Evolutionary conservation across 2,888 invertebrate species (phyloP), one percentile per base, ranked within the genome.

Genomic region (Harmothoe impar): DNA sequence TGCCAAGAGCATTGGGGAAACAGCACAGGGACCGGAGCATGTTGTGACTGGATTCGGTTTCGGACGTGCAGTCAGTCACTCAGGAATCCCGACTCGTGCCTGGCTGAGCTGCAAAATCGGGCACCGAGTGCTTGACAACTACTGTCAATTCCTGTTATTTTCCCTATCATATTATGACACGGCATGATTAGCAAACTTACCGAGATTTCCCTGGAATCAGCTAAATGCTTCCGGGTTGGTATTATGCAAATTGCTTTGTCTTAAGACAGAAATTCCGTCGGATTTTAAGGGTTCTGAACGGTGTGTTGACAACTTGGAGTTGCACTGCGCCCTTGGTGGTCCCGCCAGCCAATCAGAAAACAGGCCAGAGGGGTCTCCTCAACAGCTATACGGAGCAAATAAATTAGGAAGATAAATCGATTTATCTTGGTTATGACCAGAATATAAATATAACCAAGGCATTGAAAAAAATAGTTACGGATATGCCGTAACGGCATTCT

Each of bases 291-390:
- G 43, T 33, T 81, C 33, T 81, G 35, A 43, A 15, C 56, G 23
- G 54, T 86, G 54, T 86, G 86, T 86, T 86, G 86, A 86, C 86
- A 86, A 86, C 31, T 86, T 54, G 5, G 5, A 52, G 86, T 86
- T 54, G 86, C 86, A 86, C 86, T 86, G 86, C 86, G 86, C 86
- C 86, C 86, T 86, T 86, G 86, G 86, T 86, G 86, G 86, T 86
- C 84, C n/a, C 84, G 10, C 5, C 84, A 84, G 52, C 84, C 84
- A 84, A 84, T 84, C 84, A 84, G 84, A 84, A 84, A 84, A 23
- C 84, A 43, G 78, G 78, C 35, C 78, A 72, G 72, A 25, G 68
- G 68, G 68, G 68, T 68, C 68, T 7, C 10, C 25, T 81, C 81
- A 35, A 1, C 81, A 81, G 81, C 20, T 43, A 43, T 81, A 81